Base-by-base conservation (phyloP, 2,797 vertebrate species). In the Myotis findleyi region DNA sequence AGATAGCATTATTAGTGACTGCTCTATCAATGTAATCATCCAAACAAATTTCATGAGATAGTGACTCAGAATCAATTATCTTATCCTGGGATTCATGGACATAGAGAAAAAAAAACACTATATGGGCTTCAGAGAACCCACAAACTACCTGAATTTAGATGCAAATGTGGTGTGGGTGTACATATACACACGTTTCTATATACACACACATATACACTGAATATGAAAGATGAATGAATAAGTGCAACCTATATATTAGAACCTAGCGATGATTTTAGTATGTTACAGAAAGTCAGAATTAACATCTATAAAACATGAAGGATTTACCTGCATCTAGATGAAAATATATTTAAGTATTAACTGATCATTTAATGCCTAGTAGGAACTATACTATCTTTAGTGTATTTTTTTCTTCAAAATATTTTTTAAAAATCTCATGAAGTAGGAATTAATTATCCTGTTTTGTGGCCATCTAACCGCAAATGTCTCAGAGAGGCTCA, bases 51-150 rank as follows among this genome's bases (percentile, higher is more conserved):
- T 71, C 53, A 36, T 53, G 62, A 86, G 64, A 57, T 62, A 71
- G 21, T 75, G 38, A 18, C 12, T 53, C 36, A 36, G 66, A 93
- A 80, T 86, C 49, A 76, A 90, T 27, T 44, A 82, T 91, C 49
- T 85, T 93, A 97, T 86, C 20, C 77, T 94, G 44, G 47, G 49
- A 85, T 80, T 92, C 66, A 82, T 36, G 41, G 20, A 90, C 51
- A 79, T 8, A 55, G 38, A 53, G 57, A 25, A 0, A 1, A 30
- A 30, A 91, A 83, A 82, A 85, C n/a, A 30, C 5, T 33, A 85
- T 87, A 93, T 53, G 20, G 38, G 20, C 5, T 72, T 77, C 13
- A n/a, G 17, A 79, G 73, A 82, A 11, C 51, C 47, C 14, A 88
- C 18, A 55, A 93, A 18, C 17, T 62, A 62, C n/a, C 36, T 83